A percentile compares a stretch with the other conserved stretches of the same genome.
phyloP scores from a whole-genome alignment of 2,888 invertebrate species.

The Microchrysa polita region DNA sequence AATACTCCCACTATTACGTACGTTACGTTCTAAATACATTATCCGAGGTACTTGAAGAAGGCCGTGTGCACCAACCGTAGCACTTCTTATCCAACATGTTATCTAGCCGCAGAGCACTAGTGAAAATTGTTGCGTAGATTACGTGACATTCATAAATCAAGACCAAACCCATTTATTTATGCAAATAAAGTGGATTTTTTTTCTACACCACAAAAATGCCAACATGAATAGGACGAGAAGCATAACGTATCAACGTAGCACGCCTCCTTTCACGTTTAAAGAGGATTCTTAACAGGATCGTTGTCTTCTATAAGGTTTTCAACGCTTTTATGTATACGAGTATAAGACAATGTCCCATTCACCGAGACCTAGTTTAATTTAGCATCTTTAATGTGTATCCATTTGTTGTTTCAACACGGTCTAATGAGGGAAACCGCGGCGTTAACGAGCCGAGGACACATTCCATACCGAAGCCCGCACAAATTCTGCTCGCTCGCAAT shows the following conservation, averaged over 20 bases:
- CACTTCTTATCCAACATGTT: not conserved
- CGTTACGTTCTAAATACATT: conserved; percentile 4
- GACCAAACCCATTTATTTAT: conserved; percentile 29
- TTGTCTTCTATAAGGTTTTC: not conserved
- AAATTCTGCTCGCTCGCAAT: too few relatives aligned
- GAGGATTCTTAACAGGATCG: not conserved
- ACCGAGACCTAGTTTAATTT: not conserved
- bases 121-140: conserved; percentile 21
- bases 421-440: conserved; percentile 11
- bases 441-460: not conserved
- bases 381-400: not conserved
- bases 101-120: conserved; percentile 21
- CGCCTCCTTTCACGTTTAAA: not conserved
- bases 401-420: conserved; percentile 4
- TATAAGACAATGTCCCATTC: not conserved
- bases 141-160: conserved; percentile 33
- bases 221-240: not conserved
- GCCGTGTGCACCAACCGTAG: not conserved
- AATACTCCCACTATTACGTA: too few relatives aligned
- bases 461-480: not conserved
- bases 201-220: conserved; percentile 1
- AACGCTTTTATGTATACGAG: too few relatives aligned
- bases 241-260: not conserved
- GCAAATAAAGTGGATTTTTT: conserved; percentile 25
- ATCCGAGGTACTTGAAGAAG: not conserved